Conservation (phyloP, 2,797 vertebrate genomes). For the Momotus momota region DNA sequence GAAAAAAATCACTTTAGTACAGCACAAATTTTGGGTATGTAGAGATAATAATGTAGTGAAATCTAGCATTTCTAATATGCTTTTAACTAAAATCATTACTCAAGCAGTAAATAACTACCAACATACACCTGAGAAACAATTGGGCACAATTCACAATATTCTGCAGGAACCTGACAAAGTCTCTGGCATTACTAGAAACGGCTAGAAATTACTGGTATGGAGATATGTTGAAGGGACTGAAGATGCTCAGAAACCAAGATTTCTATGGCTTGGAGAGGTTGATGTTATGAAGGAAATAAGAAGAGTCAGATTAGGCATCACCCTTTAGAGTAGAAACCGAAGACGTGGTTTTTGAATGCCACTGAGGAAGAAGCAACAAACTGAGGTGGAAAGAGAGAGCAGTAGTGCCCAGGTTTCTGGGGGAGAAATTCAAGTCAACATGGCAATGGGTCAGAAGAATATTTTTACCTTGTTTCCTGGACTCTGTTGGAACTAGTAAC, state of each 20-base stretch:
- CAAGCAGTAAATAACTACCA: background rate
- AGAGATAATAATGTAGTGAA: background rate
- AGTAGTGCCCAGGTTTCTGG: background rate
- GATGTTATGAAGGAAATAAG: background rate
- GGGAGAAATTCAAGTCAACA: background rate
- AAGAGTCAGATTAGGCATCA: background rate
- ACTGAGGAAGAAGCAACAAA: background rate
- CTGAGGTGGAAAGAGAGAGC: background rate
- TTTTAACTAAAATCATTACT: background rate
- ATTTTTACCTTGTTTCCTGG: conserved; percentile 89
- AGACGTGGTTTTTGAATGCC: background rate
- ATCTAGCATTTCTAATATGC: background rate
- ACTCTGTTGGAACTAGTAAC: conserved; percentile 83
- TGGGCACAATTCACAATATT: background rate
- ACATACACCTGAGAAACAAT: background rate
- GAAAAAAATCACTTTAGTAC: background rate
- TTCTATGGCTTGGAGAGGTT: background rate
- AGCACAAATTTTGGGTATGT: background rate
- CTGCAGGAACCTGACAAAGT: background rate
- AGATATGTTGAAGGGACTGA: background rate
- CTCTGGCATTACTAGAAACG: background rate
- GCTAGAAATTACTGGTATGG: background rate
- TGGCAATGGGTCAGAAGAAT: background rate
- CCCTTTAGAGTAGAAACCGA: background rate
- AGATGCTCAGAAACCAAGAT: background rate